These are phyloP conservation scores for Labeo calbasu DNA, from an alignment of 2,797 vertebrate species.

Conservation along the genomic window DNA sequence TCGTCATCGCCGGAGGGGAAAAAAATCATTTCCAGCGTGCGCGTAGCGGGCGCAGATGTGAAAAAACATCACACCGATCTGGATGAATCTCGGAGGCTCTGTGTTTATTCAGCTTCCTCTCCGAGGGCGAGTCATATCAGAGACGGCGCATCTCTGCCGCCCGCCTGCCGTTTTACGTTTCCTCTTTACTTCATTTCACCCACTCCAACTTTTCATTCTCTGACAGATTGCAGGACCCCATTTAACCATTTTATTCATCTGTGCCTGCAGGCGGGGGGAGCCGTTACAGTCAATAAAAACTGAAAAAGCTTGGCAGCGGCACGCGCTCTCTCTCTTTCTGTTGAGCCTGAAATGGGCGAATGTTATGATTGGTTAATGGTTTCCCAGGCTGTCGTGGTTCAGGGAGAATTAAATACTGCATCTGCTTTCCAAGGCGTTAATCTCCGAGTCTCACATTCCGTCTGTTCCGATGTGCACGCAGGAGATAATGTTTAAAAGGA, in stretches of 20 bases:
- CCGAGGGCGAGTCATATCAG: constrained; percentile 86
- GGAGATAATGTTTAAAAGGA: constrained; percentile 99
- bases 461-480: constrained; percentile 98
- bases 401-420: constrained; percentile 99
- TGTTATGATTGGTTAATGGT: constrained; percentile 99
- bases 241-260: constrained; percentile 90
- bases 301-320: constrained; percentile 85
- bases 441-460: constrained; percentile 98
- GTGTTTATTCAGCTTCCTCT: constrained; percentile 75
- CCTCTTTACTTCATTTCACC: constrained; percentile 85
- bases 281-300: constrained; percentile 92
- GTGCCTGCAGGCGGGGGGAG: constrained; percentile 86
- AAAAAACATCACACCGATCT: constrained; percentile 65
- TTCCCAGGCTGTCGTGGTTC: constrained; percentile 97
- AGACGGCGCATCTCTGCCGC: constrained; percentile 76
- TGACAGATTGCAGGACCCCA: constrained; percentile 89
- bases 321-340: constrained; percentile 81
- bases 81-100: constrained; percentile 74
- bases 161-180: constrained; percentile 74
- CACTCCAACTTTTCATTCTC: constrained; percentile 92
- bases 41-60: constrained; percentile 73
- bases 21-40: constrained; percentile 77
- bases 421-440: constrained; percentile 99
- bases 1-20: constrained; percentile 76
- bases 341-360: constrained; percentile 98